Base-by-base conservation (phyloP, 2,113 vertebrate species). In the Thinocorus orbignyianus region DNA sequence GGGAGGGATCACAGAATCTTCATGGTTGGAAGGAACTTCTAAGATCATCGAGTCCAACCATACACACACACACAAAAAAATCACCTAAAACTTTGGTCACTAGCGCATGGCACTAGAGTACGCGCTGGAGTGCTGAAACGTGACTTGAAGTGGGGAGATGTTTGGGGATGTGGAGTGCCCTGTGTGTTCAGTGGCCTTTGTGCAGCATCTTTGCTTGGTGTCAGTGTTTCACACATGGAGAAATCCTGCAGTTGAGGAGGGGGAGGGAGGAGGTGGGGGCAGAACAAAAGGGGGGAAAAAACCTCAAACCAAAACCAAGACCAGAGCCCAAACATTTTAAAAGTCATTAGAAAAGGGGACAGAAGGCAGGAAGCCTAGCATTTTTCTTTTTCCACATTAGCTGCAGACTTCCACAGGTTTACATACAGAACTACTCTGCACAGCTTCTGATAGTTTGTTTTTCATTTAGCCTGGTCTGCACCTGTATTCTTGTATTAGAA, bases 191-290 rank as follows among this genome's bases (percentile, higher is more conserved):
- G 4, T 42, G n/a, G n/a, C 11, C 8, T 35, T 42, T 42, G 19
- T 39, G 46, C 0, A 0, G n/a, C 17, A 6, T 37, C 16, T 65
- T 60, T 26, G n/a, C 11, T 1, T 10, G 9, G 23, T 17, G 24
- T 35, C 44, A 7, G 17, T 39, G 11, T 42, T n/a, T 48, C 39
- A n/a, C 49, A 44, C 1, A 1, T 11, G 16, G 31, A 25, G 24
- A 30, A 65, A 39, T 23, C 3, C 14, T 58, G 16, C 19, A 25
- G 11, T 54, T 31, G 9, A 4, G 1, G 39, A 17, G 31, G 10
- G 22, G 4, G 5, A 9, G 17, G 28, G 28, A 10, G 52, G 18
- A 46, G 46, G 46, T 17, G 17, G 52, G 9, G 18, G 17, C 46
- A 48, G 52, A 54, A 35, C n/a, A 49, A 31, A 28, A 6, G 15